phyloP scores from a whole-genome alignment of 2,797 vertebrate genomes.

The Neomorphus geoffroyi region DNA sequence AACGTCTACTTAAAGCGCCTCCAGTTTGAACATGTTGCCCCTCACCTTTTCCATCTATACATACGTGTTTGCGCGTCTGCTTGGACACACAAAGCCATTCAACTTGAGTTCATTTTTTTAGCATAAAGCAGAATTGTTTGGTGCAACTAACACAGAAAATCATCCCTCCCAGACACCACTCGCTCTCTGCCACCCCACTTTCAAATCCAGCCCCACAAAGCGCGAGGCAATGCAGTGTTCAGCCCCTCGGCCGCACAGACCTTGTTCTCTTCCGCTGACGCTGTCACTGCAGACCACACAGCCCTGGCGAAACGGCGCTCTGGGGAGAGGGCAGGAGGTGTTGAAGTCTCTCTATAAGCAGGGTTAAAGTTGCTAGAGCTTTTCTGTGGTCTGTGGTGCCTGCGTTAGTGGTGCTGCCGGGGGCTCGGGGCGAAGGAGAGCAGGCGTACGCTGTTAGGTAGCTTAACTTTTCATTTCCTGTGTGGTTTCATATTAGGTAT shows the following conservation, averaged over 20 bases:
- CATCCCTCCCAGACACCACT: neutral
- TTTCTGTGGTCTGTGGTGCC: neutral
- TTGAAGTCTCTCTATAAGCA: neutral
- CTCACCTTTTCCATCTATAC: neutral
- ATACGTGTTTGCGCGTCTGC: neutral
- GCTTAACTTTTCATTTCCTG: conserved; percentile 68
- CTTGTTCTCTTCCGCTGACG: neutral
- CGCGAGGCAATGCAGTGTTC: fast-evolving
- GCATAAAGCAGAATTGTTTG: neutral
- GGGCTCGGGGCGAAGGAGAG: neutral
- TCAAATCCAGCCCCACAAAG: neutral
- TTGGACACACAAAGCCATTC: fast-evolving
- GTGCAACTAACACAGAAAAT: neutral
- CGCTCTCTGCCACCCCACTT: neutral
- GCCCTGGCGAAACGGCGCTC: neutral
- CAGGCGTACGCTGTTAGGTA: neutral
- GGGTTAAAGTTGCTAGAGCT: neutral
- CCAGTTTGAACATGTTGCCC: neutral
- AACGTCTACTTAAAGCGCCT: neutral
- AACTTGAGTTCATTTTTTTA: neutral
- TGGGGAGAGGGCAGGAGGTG: neutral
- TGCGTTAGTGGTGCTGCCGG: fast-evolving
- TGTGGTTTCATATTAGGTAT: conserved; percentile 4
- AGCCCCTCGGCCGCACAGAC: neutral
- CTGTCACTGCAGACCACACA: neutral